These are phyloP conservation scores for Leptosomus discolor DNA, from an alignment of 2,113 vertebrate genomes.

Conservation along the genomic window DNA sequence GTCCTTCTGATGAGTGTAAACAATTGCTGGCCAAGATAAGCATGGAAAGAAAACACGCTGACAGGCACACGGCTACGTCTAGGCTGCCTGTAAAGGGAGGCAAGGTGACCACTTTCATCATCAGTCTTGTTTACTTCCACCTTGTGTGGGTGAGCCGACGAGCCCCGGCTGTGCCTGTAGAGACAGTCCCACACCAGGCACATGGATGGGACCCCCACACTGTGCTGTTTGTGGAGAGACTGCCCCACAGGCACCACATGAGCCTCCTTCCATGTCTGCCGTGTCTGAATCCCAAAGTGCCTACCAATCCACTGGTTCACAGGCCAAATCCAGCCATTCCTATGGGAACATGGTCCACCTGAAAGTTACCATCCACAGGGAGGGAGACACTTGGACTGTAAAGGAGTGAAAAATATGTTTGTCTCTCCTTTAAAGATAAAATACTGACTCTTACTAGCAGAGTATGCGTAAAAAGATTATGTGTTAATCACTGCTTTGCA, in stretches of 20 bases:
- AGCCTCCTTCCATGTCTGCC: not conserved
- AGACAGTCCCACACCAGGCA: not conserved
- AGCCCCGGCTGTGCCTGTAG: not conserved
- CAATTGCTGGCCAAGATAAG: not conserved
- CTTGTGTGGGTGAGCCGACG: accelerated
- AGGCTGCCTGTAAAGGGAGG: not conserved
- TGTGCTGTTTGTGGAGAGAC: not conserved
- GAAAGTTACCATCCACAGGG: not conserved
- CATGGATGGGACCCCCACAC: accelerated
- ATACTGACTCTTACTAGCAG: not conserved
- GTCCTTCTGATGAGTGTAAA: not conserved
- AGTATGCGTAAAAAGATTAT: not conserved
- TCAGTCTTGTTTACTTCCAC: not conserved
- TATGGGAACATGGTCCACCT: not conserved
- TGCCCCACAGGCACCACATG: not conserved
- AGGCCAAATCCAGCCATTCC: not conserved
- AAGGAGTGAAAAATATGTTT: not conserved
- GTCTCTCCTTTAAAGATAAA: not conserved
- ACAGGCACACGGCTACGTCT: not conserved
- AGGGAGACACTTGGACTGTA: not conserved
- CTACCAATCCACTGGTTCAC: not conserved
- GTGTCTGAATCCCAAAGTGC: not conserved
- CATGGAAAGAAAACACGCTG: not conserved
- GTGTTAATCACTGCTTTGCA: not conserved
- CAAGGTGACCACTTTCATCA: accelerated